phyloP scores from a whole-genome alignment of 1,140 invertebrate species.

The Hestina assimilis region DNA sequence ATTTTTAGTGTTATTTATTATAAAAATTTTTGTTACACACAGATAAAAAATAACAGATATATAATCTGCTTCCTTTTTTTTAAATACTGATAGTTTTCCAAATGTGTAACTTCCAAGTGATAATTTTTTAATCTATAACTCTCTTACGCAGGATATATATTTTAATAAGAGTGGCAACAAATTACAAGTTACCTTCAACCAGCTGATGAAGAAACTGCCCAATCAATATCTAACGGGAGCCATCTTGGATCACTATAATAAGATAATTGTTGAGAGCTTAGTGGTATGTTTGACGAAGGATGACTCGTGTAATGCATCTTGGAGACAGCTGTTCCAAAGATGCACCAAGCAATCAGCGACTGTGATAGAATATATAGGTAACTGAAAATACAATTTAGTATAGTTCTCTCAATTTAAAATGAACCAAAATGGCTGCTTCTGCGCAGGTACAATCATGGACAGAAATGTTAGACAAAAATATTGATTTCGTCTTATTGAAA shows the following conservation, averaged over 20 bases:
- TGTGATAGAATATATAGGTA: slow-evolving; percentile 66
- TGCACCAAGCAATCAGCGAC: slow-evolving; percentile 68
- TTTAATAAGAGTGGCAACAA: slow-evolving; percentile 67
- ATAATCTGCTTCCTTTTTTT: too few relatives aligned
- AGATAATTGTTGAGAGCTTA: slow-evolving; percentile 52
- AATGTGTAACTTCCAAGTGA: too few relatives aligned
- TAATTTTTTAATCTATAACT: too few relatives aligned
- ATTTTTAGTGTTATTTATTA: too few relatives aligned
- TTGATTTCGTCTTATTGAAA: too few relatives aligned
- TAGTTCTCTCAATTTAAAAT: not conserved
- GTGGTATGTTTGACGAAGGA: slow-evolving; percentile 56
- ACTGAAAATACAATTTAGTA: slow-evolving; percentile 3
- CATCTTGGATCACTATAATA: slow-evolving; percentile 53
- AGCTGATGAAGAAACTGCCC: slow-evolving; percentile 70
- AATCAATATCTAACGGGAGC: slow-evolving; percentile 62
- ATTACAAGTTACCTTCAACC: slow-evolving; percentile 71
- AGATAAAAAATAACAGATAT: too few relatives aligned
- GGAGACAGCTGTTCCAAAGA: slow-evolving; percentile 65
- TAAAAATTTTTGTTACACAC: too few relatives aligned
- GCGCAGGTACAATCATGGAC: too few relatives aligned
- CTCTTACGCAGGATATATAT: slow-evolving; percentile 68
- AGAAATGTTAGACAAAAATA: too few relatives aligned
- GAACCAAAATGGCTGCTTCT: too few relatives aligned
- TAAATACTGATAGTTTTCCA: too few relatives aligned
- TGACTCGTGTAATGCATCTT: slow-evolving; percentile 67